These are phyloP conservation scores for Urechis unicinctus DNA, from an alignment of 2,888 invertebrate species.

Conservation along the genomic window DNA sequence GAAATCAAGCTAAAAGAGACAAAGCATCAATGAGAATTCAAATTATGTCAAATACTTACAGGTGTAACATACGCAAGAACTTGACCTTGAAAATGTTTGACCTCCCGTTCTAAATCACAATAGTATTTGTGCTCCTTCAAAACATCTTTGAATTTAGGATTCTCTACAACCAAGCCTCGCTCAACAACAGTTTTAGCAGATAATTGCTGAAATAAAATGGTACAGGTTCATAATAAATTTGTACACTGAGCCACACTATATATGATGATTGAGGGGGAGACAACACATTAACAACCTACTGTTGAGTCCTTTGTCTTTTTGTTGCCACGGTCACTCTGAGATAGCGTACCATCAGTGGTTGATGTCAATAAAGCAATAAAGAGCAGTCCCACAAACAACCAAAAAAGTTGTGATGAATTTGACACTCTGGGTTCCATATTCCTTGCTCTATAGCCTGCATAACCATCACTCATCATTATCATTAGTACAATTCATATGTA, in stretches of 20 bases:
- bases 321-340: not conserved
- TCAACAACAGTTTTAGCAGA: constrained; percentile 13
- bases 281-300: not conserved
- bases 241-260: no score
- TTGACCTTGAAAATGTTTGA: constrained; percentile 65
- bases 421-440: no score
- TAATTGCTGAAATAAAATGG: no score
- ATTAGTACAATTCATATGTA: no score
- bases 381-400: no score
- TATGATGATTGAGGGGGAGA: not conserved
- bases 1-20: no score
- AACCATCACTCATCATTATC: no score
- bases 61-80: constrained; percentile 88
- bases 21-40: no score
- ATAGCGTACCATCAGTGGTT: not conserved
- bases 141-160: constrained; percentile 67
- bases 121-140: constrained; percentile 70
- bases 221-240: no score
- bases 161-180: constrained; percentile 59
- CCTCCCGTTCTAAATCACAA: constrained; percentile 61
- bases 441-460: no score
- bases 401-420: no score
- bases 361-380: not conserved
- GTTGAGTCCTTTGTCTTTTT: not conserved
- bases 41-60: constrained; percentile 56